Percentiles rank a stretch among this genome's conserved stretches.
Conservation (phyloP, 2,888 invertebrate genomes). For the Ametastegia equiseti region DNA sequence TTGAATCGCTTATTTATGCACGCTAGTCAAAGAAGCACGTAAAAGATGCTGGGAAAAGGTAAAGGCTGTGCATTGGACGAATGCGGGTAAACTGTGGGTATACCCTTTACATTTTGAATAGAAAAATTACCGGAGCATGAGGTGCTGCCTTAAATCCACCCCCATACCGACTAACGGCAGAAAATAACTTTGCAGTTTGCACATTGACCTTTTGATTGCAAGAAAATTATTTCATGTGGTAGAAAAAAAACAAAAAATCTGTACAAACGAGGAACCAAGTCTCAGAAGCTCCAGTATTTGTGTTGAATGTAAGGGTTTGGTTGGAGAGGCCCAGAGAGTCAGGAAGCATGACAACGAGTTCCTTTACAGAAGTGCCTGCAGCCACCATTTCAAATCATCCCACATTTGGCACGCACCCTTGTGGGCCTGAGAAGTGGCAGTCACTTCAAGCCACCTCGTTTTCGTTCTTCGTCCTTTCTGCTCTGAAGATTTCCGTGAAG, state of each 20-base stretch:
- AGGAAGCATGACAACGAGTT: slow-evolving; percentile 29
- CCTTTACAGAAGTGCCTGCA: not conserved
- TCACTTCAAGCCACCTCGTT: slow-evolving; percentile 6
- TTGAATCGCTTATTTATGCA: slow-evolving; percentile 39
- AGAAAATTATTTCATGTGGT: not conserved
- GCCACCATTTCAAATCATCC: slow-evolving; percentile 38
- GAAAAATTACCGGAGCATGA: not conserved
- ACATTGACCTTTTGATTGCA: not conserved
- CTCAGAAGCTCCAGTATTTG: not conserved
- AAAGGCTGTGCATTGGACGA: slow-evolving; percentile 8
- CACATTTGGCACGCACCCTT: slow-evolving; percentile 43
- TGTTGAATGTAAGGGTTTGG: not conserved
- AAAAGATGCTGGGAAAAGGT: slow-evolving; percentile 15
- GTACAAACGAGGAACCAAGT: not conserved
- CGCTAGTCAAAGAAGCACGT: slow-evolving; percentile 15
- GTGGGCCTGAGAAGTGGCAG: slow-evolving; percentile 32
- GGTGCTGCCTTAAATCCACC: not conserved
- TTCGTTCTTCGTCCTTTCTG: not conserved
- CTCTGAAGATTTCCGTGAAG: slow-evolving; percentile 17
- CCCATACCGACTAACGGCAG: not conserved
- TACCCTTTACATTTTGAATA: not conserved
- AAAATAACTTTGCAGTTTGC: not conserved
- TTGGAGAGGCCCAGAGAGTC: not conserved
- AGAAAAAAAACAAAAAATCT: not conserved
- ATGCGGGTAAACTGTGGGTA: slow-evolving; percentile 7